phyloP scores from a whole-genome alignment of 1,140 invertebrate genomes.

The Danaus plexippus region DNA sequence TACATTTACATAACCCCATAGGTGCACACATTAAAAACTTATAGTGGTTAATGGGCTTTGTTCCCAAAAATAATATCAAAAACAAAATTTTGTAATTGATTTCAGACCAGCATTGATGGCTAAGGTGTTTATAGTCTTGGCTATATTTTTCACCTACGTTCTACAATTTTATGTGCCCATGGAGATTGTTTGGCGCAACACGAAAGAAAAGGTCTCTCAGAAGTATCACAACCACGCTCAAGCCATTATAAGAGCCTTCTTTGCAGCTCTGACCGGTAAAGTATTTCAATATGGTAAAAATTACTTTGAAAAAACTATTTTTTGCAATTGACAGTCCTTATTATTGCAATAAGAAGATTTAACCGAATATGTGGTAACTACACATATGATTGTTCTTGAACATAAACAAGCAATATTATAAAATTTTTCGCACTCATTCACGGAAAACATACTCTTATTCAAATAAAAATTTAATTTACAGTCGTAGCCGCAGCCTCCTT shows the following conservation, averaged over 20 bases:
- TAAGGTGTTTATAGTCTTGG: constrained; percentile 82
- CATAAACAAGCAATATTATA: too few species aligned
- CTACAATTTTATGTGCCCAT: constrained; percentile 90
- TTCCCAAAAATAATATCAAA: too few species aligned
- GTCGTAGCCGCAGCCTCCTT: constrained; percentile 83
- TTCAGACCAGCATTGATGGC: constrained; percentile 77
- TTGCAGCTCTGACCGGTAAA: constrained; percentile 49
- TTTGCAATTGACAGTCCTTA: too few species aligned
- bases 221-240: constrained; percentile 49
- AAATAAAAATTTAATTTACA: constrained; percentile 55
- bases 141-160: constrained; percentile 88
- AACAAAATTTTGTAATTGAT: constrained; percentile 13
- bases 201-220: constrained; percentile 37
- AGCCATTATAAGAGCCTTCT: constrained; percentile 49
- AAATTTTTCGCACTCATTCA: too few species aligned
- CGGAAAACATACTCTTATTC: not conserved
- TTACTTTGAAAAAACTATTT: too few species aligned
- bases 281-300: too few species aligned
- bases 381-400: too few species aligned
- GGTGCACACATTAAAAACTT: too few species aligned
- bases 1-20: too few species aligned
- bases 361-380: too few species aligned
- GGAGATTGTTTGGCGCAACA: constrained; percentile 76
- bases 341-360: too few species aligned
- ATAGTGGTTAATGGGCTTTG: too few species aligned